Base-by-base conservation (phyloP, 2,113 vertebrate genomes). In the Platysteira castanea region DNA sequence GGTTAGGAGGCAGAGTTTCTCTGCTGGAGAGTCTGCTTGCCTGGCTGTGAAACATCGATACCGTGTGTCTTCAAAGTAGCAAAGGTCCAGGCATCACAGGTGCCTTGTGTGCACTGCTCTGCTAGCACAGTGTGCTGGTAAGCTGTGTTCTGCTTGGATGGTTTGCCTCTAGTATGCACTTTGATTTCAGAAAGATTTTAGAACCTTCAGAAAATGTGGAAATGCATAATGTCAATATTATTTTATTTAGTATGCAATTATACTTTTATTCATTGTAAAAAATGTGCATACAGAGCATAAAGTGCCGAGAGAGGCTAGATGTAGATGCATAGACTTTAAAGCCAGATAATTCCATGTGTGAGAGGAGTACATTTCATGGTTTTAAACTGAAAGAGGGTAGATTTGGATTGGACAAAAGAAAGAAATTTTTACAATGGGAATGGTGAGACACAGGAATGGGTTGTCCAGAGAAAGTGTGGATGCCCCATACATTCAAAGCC, bases 91-190 rank as follows among this genome's bases (percentile, higher is more conserved):
- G 24, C 0, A 0, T 61, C 46, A 53, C 41, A 47, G 46, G 46
- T 1, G 2, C 39, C 23, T 46, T 0, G 0, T 2, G 3, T 80
- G 37, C 13, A 7, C 64, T 46, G 31, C 26, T 92, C 21, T 27
- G 35, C 54, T 41, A 12, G 18, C 24, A 49, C 16, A 56, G 19
- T 44, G 67, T 47, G 7, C 42, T 91, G 33, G 35, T 63, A 39
- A 69, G 9, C 37, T n/a, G 21, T 57, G 37, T 54, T 61, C 47
- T 89, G 20, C 52, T 85, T 47, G 4, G 24, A 33, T 73, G n/a
- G 10, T 33, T 91, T 44, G 39, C 44, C 37, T 87, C 30, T 53
- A 41, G 14, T 52, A 21, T 20, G 15, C 16, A 8, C 23, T 46
- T 73, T 28, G 9, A 39, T 61, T 88, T 88, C 30, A 59, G 60